Evolutionary conservation across 2,113 vertebrate species (phyloP).

Genomic region (Xiphophorus hellerii): DNA sequence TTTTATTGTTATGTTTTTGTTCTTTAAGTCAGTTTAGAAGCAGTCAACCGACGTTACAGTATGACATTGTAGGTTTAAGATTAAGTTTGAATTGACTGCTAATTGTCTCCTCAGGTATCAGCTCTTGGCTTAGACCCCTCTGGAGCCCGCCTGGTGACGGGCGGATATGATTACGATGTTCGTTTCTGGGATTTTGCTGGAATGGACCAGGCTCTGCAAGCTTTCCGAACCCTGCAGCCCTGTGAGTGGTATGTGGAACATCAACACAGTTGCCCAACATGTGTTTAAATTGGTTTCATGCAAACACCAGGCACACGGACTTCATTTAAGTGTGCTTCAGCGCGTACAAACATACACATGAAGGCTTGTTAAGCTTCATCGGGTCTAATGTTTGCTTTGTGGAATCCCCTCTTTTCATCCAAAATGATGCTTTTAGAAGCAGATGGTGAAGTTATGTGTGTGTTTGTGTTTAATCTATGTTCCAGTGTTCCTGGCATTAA

Average conservation of each 20-base stretch:
- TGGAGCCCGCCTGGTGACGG: slow-evolving; percentile 93
- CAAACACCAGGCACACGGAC: slow-evolving; percentile 36
- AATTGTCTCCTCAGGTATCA: slow-evolving; percentile 83
- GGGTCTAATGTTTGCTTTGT: slow-evolving; percentile 47
- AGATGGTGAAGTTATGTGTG: slow-evolving; percentile 65
- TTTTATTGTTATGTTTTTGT: background rate
- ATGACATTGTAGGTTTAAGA: background rate
- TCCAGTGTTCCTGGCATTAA: slow-evolving; percentile 53
- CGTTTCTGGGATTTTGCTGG: slow-evolving; percentile 99
- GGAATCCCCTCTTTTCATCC: slow-evolving; percentile 58
- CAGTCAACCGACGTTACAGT: background rate
- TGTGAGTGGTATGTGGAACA: slow-evolving; percentile 88
- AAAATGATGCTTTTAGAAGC: slow-evolving; percentile 62
- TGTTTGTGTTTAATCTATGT: slow-evolving; percentile 58
- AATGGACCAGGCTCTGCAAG: slow-evolving; percentile 93
- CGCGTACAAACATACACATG: slow-evolving; percentile 31
- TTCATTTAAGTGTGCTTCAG: slow-evolving; percentile 34
- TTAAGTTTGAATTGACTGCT: background rate
- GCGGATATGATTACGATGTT: slow-evolving; percentile 93
- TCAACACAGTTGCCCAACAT: slow-evolving; percentile 59
- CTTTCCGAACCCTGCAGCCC: slow-evolving; percentile 93
- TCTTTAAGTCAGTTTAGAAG: slow-evolving; percentile 11
- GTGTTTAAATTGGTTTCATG: slow-evolving; percentile 45
- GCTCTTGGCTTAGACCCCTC: slow-evolving; percentile 94
- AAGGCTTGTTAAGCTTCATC: slow-evolving; percentile 45